phyloP scores from a whole-genome alignment of 2,797 vertebrate species.

The Corythornis leucogaster region DNA sequence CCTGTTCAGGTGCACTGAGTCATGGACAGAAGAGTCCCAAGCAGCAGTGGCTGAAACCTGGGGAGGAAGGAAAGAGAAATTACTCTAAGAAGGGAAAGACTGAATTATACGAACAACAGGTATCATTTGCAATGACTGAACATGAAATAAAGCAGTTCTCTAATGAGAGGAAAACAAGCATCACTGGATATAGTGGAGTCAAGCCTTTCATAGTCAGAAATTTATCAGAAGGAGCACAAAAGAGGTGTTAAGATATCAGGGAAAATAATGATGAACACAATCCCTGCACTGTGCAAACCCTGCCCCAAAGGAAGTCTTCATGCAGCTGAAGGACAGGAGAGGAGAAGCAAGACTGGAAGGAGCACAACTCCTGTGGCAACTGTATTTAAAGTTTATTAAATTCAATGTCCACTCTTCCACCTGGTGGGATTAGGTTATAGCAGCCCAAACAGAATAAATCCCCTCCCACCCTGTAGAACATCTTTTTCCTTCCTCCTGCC shows the following conservation, averaged over 20 bases:
- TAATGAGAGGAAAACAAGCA: neutral
- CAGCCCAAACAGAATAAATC: neutral
- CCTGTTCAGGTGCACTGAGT: slow-evolving; percentile 93
- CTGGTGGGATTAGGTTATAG: neutral
- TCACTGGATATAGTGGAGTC: neutral
- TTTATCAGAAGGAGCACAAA: neutral
- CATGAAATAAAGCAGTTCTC: neutral
- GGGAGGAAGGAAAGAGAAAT: neutral
- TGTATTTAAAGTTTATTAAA: neutral
- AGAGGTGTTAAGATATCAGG: neutral
- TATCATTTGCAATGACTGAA: neutral
- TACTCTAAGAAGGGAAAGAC: neutral
- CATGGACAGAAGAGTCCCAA: slow-evolving; percentile 98
- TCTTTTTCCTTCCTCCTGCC: neutral
- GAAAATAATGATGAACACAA: neutral
- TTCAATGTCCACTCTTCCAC: neutral
- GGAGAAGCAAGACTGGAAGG: neutral
- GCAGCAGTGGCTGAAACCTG: slow-evolving; percentile 92
- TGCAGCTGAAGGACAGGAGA: neutral
- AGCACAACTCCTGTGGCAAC: neutral
- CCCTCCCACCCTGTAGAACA: neutral
- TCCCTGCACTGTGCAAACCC: neutral
- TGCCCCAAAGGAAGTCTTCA: neutral
- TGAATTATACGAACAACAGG: neutral
- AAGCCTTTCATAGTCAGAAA: neutral